These are phyloP conservation scores for Pseudoips prasinana DNA, from an alignment of 2,888 invertebrate genomes.

Conservation along the genomic window DNA sequence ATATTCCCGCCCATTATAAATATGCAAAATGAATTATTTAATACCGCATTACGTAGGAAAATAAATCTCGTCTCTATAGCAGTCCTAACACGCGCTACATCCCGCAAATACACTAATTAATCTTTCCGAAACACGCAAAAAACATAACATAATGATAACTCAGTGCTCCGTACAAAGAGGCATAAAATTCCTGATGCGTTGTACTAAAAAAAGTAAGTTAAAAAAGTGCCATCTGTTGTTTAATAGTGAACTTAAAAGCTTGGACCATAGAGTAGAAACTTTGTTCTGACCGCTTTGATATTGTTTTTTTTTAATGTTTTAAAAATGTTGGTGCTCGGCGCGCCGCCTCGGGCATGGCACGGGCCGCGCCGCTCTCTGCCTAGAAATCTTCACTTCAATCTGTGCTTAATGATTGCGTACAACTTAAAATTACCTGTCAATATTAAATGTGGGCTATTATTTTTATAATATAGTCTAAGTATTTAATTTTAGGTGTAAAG, in stretches of 20 bases:
- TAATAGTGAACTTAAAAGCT: slow-evolving; percentile 26
- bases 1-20: no score
- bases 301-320: slow-evolving; percentile 29
- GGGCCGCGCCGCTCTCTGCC: slow-evolving; percentile 52
- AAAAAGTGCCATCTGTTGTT: slow-evolving; percentile 28
- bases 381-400: slow-evolving; percentile 54
- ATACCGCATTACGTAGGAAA: no score
- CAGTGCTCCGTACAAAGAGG: slow-evolving; percentile 45
- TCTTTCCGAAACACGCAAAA: slow-evolving; percentile 34
- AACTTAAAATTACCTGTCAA: slow-evolving; percentile 53
- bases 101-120: slow-evolving; percentile 33
- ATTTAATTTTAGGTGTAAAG: slow-evolving; percentile 34
- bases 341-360: slow-evolving; percentile 60
- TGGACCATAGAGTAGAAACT: slow-evolving; percentile 28
- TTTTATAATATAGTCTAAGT: slow-evolving; percentile 33
- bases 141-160: slow-evolving; percentile 34
- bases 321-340: slow-evolving; percentile 36
- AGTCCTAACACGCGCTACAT: slow-evolving; percentile 24
- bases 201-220: slow-evolving; percentile 34
- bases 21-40: no score
- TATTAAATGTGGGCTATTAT: slow-evolving; percentile 43
- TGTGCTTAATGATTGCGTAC: slow-evolving; percentile 49
- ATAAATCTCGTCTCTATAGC: background rate
- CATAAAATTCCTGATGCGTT: slow-evolving; percentile 42
- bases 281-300: slow-evolving; percentile 8